Conservation (phyloP, 1,140 invertebrate species). For the Heterodera carotae region DNA sequence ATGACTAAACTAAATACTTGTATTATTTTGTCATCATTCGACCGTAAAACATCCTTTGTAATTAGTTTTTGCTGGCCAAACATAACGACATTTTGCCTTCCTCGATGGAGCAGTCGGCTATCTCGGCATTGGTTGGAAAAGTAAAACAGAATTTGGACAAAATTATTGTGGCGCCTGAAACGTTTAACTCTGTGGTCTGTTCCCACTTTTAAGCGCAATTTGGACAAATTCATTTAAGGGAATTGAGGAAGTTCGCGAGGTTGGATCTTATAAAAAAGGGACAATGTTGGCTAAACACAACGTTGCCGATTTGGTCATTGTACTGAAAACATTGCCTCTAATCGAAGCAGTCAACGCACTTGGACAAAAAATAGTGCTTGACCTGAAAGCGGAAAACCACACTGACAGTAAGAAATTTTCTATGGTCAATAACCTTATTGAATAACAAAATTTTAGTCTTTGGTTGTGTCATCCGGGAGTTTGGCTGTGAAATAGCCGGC, state of each 20-base stretch:
- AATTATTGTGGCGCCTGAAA: constrained; percentile 46
- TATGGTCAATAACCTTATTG: not conserved
- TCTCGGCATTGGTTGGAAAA: constrained; percentile 40
- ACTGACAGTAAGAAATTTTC: constrained; percentile 9
- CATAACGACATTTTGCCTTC: constrained; percentile 45
- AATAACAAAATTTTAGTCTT: constrained; percentile 42
- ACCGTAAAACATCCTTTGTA: constrained; percentile 13
- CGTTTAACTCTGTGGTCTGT: constrained; percentile 45
- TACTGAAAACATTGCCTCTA: constrained; percentile 94
- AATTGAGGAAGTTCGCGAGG: constrained; percentile 53
- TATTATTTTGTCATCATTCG: too few species aligned
- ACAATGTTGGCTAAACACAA: constrained; percentile 94
- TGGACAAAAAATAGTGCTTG: constrained; percentile 82
- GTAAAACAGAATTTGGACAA: constrained; percentile 50
- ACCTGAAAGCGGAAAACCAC: constrained; percentile 73
- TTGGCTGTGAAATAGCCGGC: constrained; percentile 60
- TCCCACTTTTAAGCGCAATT: constrained; percentile 35
- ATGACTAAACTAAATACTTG: too few species aligned
- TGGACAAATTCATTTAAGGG: constrained; percentile 37
- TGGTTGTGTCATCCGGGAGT: constrained; percentile 54
- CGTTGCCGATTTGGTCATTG: constrained; percentile 92
- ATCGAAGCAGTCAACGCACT: constrained; percentile 87
- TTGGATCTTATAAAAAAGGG: constrained; percentile 93
- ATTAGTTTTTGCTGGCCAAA: constrained; percentile 37
- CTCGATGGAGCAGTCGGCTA: constrained; percentile 44